A percentile compares a stretch with the other conserved stretches of the same genome.
Evolutionary conservation across 2,797 vertebrate genomes (phyloP).

Genomic region (Rhinoraja longicauda): DNA sequence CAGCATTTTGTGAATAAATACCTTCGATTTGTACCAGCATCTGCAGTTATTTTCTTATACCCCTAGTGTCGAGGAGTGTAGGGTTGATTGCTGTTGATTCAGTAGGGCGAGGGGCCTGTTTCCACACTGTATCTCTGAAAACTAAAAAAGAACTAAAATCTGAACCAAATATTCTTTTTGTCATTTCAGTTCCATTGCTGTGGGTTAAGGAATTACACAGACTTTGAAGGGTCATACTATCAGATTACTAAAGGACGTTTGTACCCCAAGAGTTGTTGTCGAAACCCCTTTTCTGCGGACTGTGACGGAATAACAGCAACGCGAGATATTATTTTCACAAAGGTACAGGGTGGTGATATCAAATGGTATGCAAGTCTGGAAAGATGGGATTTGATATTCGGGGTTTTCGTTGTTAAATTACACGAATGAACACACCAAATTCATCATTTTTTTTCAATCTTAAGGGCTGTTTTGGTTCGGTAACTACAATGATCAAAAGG

Average conservation of each 20-base stretch:
- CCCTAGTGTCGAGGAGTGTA: too few relatives aligned
- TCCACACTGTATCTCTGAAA: neutral
- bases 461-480: neutral
- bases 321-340: neutral
- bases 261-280: slow-evolving; percentile 24
- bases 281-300: neutral
- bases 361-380: neutral
- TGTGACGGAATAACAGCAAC: neutral
- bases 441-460: neutral
- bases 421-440: neutral
- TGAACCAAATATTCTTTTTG: neutral
- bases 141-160: too few relatives aligned
- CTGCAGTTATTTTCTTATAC: too few relatives aligned
- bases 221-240: neutral
- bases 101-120: too few relatives aligned
- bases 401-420: neutral
- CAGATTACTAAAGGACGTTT: neutral
- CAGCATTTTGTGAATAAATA: too few relatives aligned
- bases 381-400: neutral
- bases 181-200: slow-evolving; percentile 34
- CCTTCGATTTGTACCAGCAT: too few relatives aligned
- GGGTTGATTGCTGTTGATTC: too few relatives aligned
- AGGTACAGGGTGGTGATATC: neutral
- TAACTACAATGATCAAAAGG: neutral
- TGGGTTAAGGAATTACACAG: slow-evolving; percentile 3